Conservation (phyloP, 2,888 invertebrate species). For the Diloba caeruleocephala region DNA sequence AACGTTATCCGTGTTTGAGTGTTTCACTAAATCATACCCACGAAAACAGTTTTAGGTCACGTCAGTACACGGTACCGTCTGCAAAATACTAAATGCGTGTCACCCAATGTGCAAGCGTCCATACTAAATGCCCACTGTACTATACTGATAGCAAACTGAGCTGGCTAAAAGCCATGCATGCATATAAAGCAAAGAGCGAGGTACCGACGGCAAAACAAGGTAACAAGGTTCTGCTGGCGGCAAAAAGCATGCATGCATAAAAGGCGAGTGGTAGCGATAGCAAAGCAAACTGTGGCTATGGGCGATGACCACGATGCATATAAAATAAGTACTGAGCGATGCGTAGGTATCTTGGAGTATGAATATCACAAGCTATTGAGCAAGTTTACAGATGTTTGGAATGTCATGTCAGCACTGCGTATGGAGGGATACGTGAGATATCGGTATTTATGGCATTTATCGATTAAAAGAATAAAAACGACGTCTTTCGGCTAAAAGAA, state of each 20-base stretch:
- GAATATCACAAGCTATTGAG: not conserved
- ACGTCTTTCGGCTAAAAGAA: too few species aligned
- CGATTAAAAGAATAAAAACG: too few species aligned
- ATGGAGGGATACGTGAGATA: too few species aligned
- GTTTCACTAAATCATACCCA: constrained; percentile 23
- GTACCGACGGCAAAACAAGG: constrained; percentile 19
- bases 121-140: constrained; percentile 18
- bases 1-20: constrained; percentile 13
- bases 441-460: too few species aligned
- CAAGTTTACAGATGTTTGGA: too few species aligned
- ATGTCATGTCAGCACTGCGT: too few species aligned
- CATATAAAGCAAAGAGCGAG: constrained; percentile 14
- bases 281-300: not conserved
- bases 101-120: constrained; percentile 12
- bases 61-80: constrained; percentile 8
- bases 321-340: not conserved
- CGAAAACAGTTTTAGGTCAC: constrained; percentile 22
- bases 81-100: constrained; percentile 20
- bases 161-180: constrained; percentile 10
- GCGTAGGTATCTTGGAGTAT: not conserved
- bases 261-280: constrained; percentile 1
- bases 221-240: constrained; percentile 10
- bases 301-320: not conserved
- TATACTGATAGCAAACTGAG: constrained; percentile 6
- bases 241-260: constrained; percentile 20